These are phyloP conservation scores for Pollachius pollachius DNA, from an alignment of 2,113 vertebrate species.

Conservation along the genomic window DNA sequence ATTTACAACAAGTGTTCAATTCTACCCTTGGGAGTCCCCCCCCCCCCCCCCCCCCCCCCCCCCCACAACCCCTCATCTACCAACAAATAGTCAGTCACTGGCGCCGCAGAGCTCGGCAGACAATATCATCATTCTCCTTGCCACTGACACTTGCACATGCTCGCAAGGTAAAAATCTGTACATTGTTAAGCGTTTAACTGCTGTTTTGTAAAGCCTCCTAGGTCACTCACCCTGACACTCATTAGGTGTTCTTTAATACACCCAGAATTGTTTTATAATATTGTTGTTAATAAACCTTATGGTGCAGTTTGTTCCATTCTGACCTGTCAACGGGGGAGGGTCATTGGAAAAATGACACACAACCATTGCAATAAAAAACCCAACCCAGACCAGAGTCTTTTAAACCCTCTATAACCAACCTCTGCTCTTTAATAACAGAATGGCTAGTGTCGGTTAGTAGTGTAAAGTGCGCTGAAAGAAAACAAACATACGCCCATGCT, in stretches of 20 bases:
- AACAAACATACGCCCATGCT: slow-evolving; percentile 29
- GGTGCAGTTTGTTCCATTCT: slow-evolving; percentile 33
- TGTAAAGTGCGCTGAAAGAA: slow-evolving; percentile 1
- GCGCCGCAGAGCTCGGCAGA: slow-evolving; percentile 10
- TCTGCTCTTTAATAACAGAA: too few species aligned
- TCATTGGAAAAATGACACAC: slow-evolving; percentile 35
- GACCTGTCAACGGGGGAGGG: slow-evolving; percentile 36
- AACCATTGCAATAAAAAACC: slow-evolving; percentile 47
- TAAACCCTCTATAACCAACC: slow-evolving; percentile 20
- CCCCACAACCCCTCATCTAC: too few species aligned
- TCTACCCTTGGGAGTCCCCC: slow-evolving; percentile 26
- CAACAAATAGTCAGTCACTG: slow-evolving; percentile 38
- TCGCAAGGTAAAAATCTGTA: slow-evolving; percentile 9
- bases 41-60: background rate
- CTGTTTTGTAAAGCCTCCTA: slow-evolving; percentile 12
- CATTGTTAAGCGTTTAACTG: too few species aligned
- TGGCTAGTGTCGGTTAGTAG: too few species aligned
- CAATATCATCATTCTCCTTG: slow-evolving; percentile 38
- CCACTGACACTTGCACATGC: slow-evolving; percentile 30
- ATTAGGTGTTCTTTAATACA: slow-evolving; percentile 45
- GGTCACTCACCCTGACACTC: slow-evolving; percentile 29
- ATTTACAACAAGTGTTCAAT: slow-evolving; percentile 30
- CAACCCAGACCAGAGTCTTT: slow-evolving; percentile 32
- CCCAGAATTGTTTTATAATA: background rate
- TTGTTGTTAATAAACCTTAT: slow-evolving; percentile 45